Percentiles rank a stretch among this genome's conserved stretches.
phyloP scores from a whole-genome alignment of 2,888 invertebrate genomes.

The Linnaemya vulpina region DNA sequence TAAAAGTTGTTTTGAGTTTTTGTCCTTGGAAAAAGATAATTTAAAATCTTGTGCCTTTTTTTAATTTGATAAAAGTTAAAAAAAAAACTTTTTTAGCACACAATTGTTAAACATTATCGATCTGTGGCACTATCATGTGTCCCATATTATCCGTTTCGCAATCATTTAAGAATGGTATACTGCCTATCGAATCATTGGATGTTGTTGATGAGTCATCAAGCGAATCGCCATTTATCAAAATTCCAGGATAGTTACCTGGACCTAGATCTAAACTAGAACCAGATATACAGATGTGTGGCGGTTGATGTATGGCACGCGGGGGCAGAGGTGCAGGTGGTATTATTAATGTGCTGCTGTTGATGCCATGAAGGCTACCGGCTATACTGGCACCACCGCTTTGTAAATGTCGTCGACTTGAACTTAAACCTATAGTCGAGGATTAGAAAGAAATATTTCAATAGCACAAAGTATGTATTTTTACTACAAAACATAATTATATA shows the following conservation, averaged over 20 bases:
- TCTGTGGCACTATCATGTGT: slow-evolving; percentile 60
- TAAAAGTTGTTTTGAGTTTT: slow-evolving; percentile 50
- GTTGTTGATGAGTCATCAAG: slow-evolving; percentile 67
- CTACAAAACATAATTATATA: not conserved
- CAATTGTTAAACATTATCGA: slow-evolving; percentile 68
- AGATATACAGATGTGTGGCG: slow-evolving; percentile 83
- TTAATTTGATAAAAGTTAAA: slow-evolving; percentile 44
- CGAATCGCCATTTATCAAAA: slow-evolving; percentile 77
- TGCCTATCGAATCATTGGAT: slow-evolving; percentile 68
- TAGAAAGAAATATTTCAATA: not conserved
- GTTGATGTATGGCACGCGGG: slow-evolving; percentile 83
- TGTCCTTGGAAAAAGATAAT: slow-evolving; percentile 37
- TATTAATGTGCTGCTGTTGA: slow-evolving; percentile 82
- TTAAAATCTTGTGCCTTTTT: slow-evolving; percentile 35
- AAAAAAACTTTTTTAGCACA: slow-evolving; percentile 42
- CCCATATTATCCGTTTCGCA: slow-evolving; percentile 68
- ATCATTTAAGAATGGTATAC: slow-evolving; percentile 68
- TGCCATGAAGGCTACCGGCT: slow-evolving; percentile 83
- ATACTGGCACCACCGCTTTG: slow-evolving; percentile 82
- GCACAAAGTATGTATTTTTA: not conserved
- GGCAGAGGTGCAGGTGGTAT: slow-evolving; percentile 83
- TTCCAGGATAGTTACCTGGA: slow-evolving; percentile 77
- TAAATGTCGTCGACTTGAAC: slow-evolving; percentile 83
- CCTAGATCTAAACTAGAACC: slow-evolving; percentile 74
- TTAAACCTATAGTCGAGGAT: slow-evolving; percentile 77